Percentiles rank a stretch among this genome's conserved stretches.
Evolutionary conservation across 2,113 vertebrate genomes (phyloP).

Genomic region (Istiophorus platypterus): DNA sequence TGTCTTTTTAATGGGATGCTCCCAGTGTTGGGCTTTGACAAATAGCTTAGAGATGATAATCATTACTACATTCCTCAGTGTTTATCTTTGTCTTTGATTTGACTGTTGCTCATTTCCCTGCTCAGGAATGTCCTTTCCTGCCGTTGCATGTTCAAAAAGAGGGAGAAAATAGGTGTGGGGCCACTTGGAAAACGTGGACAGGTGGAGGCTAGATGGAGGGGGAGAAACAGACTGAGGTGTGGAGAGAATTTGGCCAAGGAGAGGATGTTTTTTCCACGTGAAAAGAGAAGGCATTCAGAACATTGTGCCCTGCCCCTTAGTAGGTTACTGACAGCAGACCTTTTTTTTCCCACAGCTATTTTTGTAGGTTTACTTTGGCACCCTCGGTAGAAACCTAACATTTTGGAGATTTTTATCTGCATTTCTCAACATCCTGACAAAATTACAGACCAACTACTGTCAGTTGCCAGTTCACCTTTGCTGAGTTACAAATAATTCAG

Average conservation of each 20-base stretch:
- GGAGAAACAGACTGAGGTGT: conserved; percentile 56
- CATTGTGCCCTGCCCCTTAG: conserved; percentile 49
- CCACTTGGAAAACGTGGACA: conserved; percentile 6
- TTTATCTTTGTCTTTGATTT: conserved; percentile 36
- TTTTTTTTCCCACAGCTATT: conserved; percentile 23
- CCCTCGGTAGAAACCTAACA: neutral
- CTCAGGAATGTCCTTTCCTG: conserved; percentile 71
- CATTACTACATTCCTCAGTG: conserved; percentile 20
- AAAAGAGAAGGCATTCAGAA: conserved; percentile 41
- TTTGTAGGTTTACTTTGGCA: conserved; percentile 32
- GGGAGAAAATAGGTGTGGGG: neutral
- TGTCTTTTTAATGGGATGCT: conserved; percentile 24
- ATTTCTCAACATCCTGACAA: neutral
- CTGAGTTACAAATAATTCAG: conserved; percentile 13
- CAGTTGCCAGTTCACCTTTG: conserved; percentile 1
- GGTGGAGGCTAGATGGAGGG: conserved; percentile 28
- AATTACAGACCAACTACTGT: conserved; percentile 1
- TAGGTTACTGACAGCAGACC: conserved; percentile 1
- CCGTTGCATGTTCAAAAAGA: conserved; percentile 59
- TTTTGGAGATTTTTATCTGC: conserved; percentile 8
- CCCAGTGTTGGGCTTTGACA: conserved; percentile 23
- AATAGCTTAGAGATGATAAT: conserved; percentile 43
- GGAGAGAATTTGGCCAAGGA: conserved; percentile 36
- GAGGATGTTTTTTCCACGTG: conserved; percentile 43
- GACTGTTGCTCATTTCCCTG: conserved; percentile 28